Evolutionary conservation across 2,888 invertebrate genomes (phyloP).

Genomic region (Drepanosiphum platanoidis): DNA sequence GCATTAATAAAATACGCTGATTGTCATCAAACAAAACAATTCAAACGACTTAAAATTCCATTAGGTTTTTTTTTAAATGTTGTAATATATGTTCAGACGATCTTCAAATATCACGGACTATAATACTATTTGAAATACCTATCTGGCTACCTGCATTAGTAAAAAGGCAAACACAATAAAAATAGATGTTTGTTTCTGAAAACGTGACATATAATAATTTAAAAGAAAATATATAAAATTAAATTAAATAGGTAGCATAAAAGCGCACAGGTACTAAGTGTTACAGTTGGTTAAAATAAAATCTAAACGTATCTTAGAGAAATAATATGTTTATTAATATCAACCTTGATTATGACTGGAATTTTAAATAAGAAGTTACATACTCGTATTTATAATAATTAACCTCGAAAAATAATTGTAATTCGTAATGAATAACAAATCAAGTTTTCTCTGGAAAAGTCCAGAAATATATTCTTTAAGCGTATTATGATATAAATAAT

Average conservation of each 20-base stretch:
- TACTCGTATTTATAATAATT: no score
- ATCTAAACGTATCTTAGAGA: not conserved
- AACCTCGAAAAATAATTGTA: conserved; percentile 27
- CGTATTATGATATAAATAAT: no score
- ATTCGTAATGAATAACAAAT: conserved; percentile 9
- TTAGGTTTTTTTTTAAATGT: conserved; percentile 11
- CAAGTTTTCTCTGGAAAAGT: conserved; percentile 2
- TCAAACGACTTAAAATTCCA: conserved; percentile 22
- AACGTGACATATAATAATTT: not conserved
- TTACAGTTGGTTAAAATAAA: not conserved
- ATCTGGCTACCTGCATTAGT: not conserved
- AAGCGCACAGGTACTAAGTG: not conserved
- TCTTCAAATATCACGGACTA: not conserved
- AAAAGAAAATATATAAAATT: not conserved
- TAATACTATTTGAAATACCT: not conserved
- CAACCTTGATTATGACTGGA: conserved; percentile 45
- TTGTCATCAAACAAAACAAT: no score
- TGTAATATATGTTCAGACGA: not conserved
- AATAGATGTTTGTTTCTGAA: not conserved
- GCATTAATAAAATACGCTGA: conserved; percentile 8
- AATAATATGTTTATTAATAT: not conserved
- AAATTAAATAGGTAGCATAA: no score
- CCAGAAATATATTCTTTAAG: not conserved
- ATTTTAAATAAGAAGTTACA: conserved; percentile 42
- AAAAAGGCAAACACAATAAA: not conserved